phyloP scores from a whole-genome alignment of 2,113 vertebrate species.

The Melanostigma gelatinosum region DNA sequence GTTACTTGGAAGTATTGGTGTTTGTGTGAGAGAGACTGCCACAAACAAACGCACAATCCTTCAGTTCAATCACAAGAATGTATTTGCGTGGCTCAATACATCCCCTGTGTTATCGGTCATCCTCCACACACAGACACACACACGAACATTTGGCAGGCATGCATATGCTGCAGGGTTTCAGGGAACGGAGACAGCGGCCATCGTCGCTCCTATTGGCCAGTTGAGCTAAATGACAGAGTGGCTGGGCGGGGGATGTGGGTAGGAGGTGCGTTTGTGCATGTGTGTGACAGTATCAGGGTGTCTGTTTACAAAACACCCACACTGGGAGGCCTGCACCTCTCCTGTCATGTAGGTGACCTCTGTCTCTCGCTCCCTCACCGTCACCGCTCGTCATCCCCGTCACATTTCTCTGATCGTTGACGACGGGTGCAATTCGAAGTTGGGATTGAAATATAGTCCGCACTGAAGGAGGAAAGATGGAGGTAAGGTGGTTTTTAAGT shows the following conservation, averaged over 20 bases:
- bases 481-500: conserved; percentile 61
- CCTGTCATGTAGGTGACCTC: conserved; percentile 49
- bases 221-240: conserved; percentile 36
- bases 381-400: conserved; percentile 10
- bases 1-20: not conserved
- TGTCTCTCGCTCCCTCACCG: conserved; percentile 8
- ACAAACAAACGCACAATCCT: not conserved
- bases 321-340: conserved; percentile 37
- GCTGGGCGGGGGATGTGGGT: conserved; percentile 1
- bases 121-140: conserved; percentile 7
- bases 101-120: conserved; percentile 11
- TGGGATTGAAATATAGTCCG: conserved; percentile 10
- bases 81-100: not conserved
- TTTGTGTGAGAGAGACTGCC: not conserved
- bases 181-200: conserved; percentile 58
- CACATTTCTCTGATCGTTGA: not conserved
- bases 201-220: conserved; percentile 64
- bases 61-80: conserved; percentile 15
- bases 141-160: conserved; percentile 17
- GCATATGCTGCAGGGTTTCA: conserved; percentile 46
- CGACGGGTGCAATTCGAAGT: not conserved
- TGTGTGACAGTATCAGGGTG: conserved; percentile 54
- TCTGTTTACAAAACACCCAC: conserved; percentile 77
- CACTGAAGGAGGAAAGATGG: conserved; percentile 59
- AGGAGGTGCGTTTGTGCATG: not conserved